Percentiles rank a stretch among this genome's conserved stretches.
phyloP scores from a whole-genome alignment of 2,113 vertebrate species.

The Castor canadensis region DNA sequence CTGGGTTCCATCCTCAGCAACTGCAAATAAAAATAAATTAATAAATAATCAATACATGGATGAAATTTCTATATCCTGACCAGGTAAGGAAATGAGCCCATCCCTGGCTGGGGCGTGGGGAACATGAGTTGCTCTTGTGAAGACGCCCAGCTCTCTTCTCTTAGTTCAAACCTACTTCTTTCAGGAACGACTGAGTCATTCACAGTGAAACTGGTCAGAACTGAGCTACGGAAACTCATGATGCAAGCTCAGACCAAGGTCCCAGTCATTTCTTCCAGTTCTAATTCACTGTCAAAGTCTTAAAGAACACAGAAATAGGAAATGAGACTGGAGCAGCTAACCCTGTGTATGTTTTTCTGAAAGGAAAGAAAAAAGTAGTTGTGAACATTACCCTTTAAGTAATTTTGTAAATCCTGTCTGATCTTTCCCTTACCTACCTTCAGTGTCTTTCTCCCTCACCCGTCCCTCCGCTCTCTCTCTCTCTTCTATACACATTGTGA shows the following conservation, averaged over 20 bases:
- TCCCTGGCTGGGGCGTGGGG: neutral
- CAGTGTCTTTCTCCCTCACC: rapidly evolving
- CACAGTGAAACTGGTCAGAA: neutral
- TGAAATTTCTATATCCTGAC: neutral
- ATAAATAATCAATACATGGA: neutral
- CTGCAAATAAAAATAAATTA: neutral
- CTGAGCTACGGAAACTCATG: neutral
- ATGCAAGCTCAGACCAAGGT: neutral
- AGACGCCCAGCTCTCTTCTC: neutral
- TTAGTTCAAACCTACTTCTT: neutral
- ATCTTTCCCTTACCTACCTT: neutral
- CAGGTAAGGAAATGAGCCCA: neutral
- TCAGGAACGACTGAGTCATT: neutral
- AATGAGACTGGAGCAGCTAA: neutral
- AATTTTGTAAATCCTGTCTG: neutral
- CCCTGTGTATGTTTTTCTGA: neutral
- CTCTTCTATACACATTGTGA: neutral
- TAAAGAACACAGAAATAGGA: neutral
- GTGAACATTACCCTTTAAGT: neutral
- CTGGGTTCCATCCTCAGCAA: neutral
- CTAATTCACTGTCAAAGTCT: neutral
- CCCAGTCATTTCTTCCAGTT: neutral
- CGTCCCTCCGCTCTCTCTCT: neutral
- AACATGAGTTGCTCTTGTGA: neutral
- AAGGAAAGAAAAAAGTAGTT: neutral